Percentiles rank a stretch among this genome's conserved stretches.
Evolutionary conservation across 1,140 invertebrate genomes (phyloP).

Genomic region (Zaprionus nigranus): DNA sequence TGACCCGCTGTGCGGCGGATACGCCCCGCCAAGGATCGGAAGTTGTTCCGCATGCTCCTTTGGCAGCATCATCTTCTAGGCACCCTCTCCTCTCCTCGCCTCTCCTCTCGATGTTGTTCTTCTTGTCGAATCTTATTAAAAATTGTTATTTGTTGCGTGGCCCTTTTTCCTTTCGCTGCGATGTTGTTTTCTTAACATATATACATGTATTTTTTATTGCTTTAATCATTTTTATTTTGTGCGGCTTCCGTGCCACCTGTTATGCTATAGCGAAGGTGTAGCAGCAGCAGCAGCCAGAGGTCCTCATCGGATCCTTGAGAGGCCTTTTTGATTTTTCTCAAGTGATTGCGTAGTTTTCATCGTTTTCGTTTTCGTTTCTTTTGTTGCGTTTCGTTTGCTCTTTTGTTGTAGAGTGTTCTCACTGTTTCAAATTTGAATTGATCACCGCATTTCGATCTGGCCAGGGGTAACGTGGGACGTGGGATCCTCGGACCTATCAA

Average conservation of each 20-base stretch:
- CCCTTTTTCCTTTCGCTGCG: slow-evolving; percentile 49
- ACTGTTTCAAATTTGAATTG: slow-evolving; percentile 82
- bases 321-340: slow-evolving; percentile 79
- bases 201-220: slow-evolving; percentile 68
- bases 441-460: slow-evolving; percentile 67
- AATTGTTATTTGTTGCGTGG: slow-evolving; percentile 67
- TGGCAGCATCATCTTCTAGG: slow-evolving; percentile 35
- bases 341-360: slow-evolving; percentile 83
- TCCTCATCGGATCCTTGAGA: slow-evolving; percentile 57
- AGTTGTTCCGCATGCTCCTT: slow-evolving; percentile 52
- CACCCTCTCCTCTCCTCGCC: not conserved
- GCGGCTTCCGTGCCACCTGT: slow-evolving; percentile 83
- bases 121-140: slow-evolving; percentile 74
- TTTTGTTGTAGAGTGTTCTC: slow-evolving; percentile 60
- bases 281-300: slow-evolving; percentile 32
- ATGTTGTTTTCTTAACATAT: slow-evolving; percentile 57
- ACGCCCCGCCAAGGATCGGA: slow-evolving; percentile 68
- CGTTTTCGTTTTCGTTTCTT: slow-evolving; percentile 58
- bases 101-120: slow-evolving; percentile 42
- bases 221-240: slow-evolving; percentile 84
- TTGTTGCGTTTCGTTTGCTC: slow-evolving; percentile 57
- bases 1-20: slow-evolving; percentile 56
- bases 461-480: slow-evolving; percentile 73
- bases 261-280: slow-evolving; percentile 51
- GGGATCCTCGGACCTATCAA: slow-evolving; percentile 61